A percentile compares a stretch with the other conserved stretches of the same genome.
Evolutionary conservation across 2,113 vertebrate species (phyloP).

Genomic region (Lanius ludovicianus): DNA sequence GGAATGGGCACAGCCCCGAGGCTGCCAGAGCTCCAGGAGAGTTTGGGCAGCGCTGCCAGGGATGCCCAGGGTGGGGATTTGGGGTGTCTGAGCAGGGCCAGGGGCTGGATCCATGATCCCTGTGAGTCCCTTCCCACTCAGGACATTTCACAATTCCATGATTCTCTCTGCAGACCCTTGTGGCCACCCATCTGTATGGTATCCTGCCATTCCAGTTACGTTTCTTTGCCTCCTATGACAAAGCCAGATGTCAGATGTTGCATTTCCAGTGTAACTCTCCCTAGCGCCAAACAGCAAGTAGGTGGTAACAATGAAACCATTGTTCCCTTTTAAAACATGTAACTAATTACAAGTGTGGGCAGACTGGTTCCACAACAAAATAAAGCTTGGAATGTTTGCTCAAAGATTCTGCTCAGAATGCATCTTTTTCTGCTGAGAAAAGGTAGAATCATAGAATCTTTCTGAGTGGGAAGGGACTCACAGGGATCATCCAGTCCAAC

Average conservation of each 20-base stretch:
- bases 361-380: neutral
- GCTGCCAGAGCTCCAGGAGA: neutral
- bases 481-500: neutral
- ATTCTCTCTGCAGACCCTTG: neutral
- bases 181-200: neutral
- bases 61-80: neutral
- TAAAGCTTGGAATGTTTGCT: neutral
- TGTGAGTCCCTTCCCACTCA: neutral
- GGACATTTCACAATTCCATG: neutral
- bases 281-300: no score
- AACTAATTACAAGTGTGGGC: neutral
- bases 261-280: neutral
- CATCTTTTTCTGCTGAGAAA: neutral
- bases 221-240: neutral
- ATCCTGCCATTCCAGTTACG: no score
- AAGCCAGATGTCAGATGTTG: neutral
- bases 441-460: neutral
- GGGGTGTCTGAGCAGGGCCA: neutral
- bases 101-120: no score
- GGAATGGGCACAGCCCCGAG: neutral
- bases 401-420: neutral
- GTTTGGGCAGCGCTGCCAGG: accelerated
- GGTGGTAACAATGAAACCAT: neutral
- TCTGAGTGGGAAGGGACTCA: neutral
- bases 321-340: neutral